Evolutionary conservation across 2,888 invertebrate genomes (phyloP).

Genomic region (Lacanobia wlatinum): DNA sequence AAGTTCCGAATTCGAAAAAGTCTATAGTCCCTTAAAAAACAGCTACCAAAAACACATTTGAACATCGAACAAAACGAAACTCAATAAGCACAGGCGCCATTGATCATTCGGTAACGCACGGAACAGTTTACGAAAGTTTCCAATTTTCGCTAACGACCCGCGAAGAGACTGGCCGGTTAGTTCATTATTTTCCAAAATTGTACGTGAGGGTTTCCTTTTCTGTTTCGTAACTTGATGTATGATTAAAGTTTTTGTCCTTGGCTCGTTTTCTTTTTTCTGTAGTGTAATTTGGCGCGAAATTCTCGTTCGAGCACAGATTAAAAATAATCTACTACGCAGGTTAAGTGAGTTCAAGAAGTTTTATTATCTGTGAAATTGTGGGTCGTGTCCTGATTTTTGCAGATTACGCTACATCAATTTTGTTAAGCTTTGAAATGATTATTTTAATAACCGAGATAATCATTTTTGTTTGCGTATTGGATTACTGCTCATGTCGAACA

Average conservation of each 20-base stretch:
- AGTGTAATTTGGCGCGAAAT: constrained; percentile 53
- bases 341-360: constrained; percentile 44
- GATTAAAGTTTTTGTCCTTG: constrained; percentile 78
- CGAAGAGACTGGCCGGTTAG: constrained; percentile 81
- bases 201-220: constrained; percentile 70
- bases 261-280: constrained; percentile 60
- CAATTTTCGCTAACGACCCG: constrained; percentile 84
- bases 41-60: constrained; percentile 56
- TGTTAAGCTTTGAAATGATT: constrained; percentile 3
- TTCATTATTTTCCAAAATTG: constrained; percentile 88
- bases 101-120: constrained; percentile 79
- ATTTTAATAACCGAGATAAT: constrained; percentile 29
- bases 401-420: constrained; percentile 4
- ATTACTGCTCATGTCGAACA: constrained; percentile 35
- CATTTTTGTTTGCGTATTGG: constrained; percentile 31
- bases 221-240: constrained; percentile 69
- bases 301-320: constrained; percentile 46
- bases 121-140: constrained; percentile 72
- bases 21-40: constrained; percentile 34
- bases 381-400: constrained; percentile 23
- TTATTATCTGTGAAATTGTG: constrained; percentile 53
- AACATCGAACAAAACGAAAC: constrained; percentile 70
- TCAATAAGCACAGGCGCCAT: constrained; percentile 71
- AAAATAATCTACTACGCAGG: constrained; percentile 46
- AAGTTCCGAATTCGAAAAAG: constrained; percentile 41